A percentile compares a stretch with the other conserved stretches of the same genome.
These are phyloP conservation scores for Cyprinodon brontotheroides DNA, from an alignment of 2,113 vertebrate genomes.

Conservation along the genomic window DNA sequence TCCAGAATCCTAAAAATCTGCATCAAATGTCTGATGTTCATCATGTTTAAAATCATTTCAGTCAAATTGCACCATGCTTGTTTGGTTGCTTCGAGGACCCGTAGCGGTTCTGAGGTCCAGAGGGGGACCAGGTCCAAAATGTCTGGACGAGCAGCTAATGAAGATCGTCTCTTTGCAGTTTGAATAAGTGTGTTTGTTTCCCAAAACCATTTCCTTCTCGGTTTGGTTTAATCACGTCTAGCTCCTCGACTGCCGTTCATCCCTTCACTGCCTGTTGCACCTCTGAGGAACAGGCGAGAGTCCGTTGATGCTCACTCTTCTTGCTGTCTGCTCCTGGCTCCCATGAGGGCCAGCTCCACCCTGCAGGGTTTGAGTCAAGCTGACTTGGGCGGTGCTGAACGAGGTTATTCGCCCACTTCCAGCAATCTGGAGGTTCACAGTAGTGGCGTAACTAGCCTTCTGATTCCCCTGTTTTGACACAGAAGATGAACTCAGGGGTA, in stretches of 20 bases:
- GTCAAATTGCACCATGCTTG: not conserved
- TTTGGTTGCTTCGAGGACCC: not conserved
- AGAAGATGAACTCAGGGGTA: not conserved
- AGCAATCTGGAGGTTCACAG: conserved; percentile 88
- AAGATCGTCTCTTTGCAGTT: not conserved
- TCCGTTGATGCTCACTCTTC: conserved; percentile 78
- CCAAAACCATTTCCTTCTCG: too few relatives aligned
- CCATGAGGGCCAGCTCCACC: conserved; percentile 21
- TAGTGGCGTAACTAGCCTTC: conserved; percentile 88
- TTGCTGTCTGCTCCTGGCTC: conserved; percentile 37
- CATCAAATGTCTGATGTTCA: too few relatives aligned
- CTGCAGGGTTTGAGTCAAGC: conserved; percentile 84
- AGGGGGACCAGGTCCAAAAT: not conserved
- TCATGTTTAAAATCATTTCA: not conserved
- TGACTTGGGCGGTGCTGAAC: conserved; percentile 88
- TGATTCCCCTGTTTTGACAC: conserved; percentile 52
- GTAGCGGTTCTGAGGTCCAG: not conserved
- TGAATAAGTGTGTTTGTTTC: not conserved
- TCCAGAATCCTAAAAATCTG: too few relatives aligned
- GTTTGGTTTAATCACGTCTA: not conserved
- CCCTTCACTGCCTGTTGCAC: conserved; percentile 59
- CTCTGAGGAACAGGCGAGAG: conserved; percentile 57
- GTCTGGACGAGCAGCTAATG: not conserved
- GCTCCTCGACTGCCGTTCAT: too few relatives aligned
- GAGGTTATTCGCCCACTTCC: conserved; percentile 85